phyloP scores from a whole-genome alignment of 1,140 invertebrate species.

The Aricia agestis region DNA sequence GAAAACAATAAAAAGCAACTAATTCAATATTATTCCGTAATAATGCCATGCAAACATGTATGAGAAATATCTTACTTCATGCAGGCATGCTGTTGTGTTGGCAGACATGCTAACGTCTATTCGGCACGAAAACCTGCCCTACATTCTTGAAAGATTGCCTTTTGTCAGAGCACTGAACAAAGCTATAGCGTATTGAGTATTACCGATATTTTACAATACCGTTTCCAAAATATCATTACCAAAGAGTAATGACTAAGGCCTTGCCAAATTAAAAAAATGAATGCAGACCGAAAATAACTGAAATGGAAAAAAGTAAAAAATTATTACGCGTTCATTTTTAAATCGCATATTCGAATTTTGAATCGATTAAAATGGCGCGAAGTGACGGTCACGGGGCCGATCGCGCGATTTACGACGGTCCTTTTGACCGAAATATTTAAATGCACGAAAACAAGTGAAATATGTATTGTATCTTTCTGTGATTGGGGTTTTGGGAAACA shows the following conservation, averaged over 20 bases:
- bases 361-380: slow-evolving; percentile 31
- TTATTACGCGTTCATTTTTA: background rate
- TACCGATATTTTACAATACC: background rate
- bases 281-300: background rate
- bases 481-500: slow-evolving; percentile 62
- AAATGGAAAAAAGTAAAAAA: background rate
- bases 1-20: background rate
- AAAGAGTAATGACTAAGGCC: no score
- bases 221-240: no score
- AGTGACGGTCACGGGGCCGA: slow-evolving; percentile 30
- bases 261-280: no score
- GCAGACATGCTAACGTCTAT: slow-evolving; percentile 53
- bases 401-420: slow-evolving; percentile 50
- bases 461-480: slow-evolving; percentile 38
- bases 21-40: background rate
- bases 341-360: slow-evolving; percentile 28
- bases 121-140: slow-evolving; percentile 49
- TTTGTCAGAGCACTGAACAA: slow-evolving; percentile 19
- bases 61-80: slow-evolving; percentile 46
- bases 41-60: slow-evolving; percentile 18
- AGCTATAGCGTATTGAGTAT: background rate
- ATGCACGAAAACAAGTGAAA: slow-evolving; percentile 32
- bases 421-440: slow-evolving; percentile 50
- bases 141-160: slow-evolving; percentile 39
- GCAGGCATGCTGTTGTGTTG: slow-evolving; percentile 39